Evolutionary conservation across 2,797 vertebrate genomes (phyloP).

Genomic region (Chaetodon trifasciatus): DNA sequence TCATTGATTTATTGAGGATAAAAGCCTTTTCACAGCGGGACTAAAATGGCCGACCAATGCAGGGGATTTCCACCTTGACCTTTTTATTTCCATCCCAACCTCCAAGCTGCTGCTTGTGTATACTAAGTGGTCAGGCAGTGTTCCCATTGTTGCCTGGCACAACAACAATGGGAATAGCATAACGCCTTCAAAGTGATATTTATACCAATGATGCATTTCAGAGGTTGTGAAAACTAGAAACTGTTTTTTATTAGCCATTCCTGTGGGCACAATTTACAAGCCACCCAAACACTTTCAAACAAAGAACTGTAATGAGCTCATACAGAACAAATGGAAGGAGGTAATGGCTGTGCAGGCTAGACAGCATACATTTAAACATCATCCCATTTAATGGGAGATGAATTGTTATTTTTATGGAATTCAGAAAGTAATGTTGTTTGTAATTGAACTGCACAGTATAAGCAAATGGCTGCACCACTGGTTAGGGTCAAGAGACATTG

Average conservation of each 20-base stretch:
- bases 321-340: slow-evolving; percentile 62
- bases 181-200: slow-evolving; percentile 35
- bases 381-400: slow-evolving; percentile 64
- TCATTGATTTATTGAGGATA: slow-evolving; percentile 21
- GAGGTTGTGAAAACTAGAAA: slow-evolving; percentile 52
- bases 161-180: slow-evolving; percentile 24
- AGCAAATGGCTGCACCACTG: slow-evolving; percentile 30
- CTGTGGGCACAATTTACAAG: slow-evolving; percentile 70
- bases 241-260: slow-evolving; percentile 69
- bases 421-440: slow-evolving; percentile 58
- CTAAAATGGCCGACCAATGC: slow-evolving; percentile 26
- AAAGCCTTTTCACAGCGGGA: slow-evolving; percentile 24
- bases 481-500: neutral
- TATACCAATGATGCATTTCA: slow-evolving; percentile 26
- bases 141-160: slow-evolving; percentile 23
- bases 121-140: slow-evolving; percentile 29
- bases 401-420: slow-evolving; percentile 71
- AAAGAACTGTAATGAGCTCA: slow-evolving; percentile 72
- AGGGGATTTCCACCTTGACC: slow-evolving; percentile 54
- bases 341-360: slow-evolving; percentile 46
- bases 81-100: slow-evolving; percentile 39
- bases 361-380: slow-evolving; percentile 52
- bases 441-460: slow-evolving; percentile 46
- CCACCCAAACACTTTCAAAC: slow-evolving; percentile 54
- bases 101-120: slow-evolving; percentile 23